Base-by-base conservation (phyloP, 2,888 invertebrate species). In the Priocnemis perturbator region DNA sequence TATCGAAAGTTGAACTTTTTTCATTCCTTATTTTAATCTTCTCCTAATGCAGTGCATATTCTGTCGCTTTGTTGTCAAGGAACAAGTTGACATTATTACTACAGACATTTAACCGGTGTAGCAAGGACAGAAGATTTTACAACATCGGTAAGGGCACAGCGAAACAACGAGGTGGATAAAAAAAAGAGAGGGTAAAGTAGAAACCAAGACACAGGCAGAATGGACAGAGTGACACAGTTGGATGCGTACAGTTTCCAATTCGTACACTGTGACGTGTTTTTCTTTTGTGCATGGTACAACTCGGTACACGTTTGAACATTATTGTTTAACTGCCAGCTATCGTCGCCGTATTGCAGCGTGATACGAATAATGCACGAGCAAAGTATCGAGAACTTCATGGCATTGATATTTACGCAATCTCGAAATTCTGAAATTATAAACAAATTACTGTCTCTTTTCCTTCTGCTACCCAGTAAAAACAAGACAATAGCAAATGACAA, bases 371-470 rank as follows among this genome's bases (percentile, higher is more conserved):
- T 59, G 57, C 67, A 74, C 67, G 67, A 71, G 78, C 73, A 48
- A 70, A 75, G 82, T 73, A 77, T 73, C 62, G 57, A 71, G 68
- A 11, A 67, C 77, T 81, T 80, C 61, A 69, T 68, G 73, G 23
- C 37, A 55, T 26, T 21, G 30, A 60, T 60, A 60, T 37, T 53
- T 21, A 61, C 63, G 65, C 30, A 50, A 45, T 20, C 65, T 67
- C 37, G 48, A 64, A 30, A 61, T 48, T n/a, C n/a, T 26, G 37
- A 3, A 26, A 44, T 55, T 20, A 63, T 20, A 48, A 70, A 55
- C 19, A 58, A 59, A 72, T 73, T 78, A 82, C 79, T 82, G 83
- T 86, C 81, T 82, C 81, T 83, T 78, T 85, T 86, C 84, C 86
- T 86, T 86, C 86, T 83, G 85, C 84, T 79, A 85, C 81, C 76